Base-by-base conservation (phyloP, 2,888 invertebrate species). In the Oconnorella tubifera region DNA sequence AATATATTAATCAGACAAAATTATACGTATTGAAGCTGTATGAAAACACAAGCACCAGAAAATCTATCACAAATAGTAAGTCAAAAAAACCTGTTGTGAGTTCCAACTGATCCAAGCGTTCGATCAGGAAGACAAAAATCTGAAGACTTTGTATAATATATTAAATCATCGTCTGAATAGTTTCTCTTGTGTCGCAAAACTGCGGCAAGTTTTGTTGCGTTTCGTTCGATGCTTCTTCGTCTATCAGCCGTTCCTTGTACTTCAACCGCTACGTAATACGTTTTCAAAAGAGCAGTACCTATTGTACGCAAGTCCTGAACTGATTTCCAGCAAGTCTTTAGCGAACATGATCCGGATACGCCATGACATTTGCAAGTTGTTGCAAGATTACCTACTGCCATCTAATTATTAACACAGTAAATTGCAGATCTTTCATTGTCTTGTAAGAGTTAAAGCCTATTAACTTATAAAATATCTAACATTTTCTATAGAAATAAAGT, bases 311-410 rank as follows among this genome's bases (percentile, higher is more conserved):
- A 55, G 31, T 67, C 69, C 28, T 94, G 92, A 75, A 95, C 84
- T 28, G 92, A 90, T 78, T 90, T 89, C 96, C 97, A 97, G 83
- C 97, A 97, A n/a, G 96, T 97, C 81, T 91, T 90, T 85, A 96
- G 88, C 3, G 92, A 91, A 80, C 97, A 97, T 64, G 94, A 94
- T 0, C 97, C 97, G 59, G 94, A 95, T 66, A 97, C 93, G n/a
- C 97, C 97, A 83, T 97, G 97, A 78, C 97, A 97, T 83, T 96
- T 96, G 86, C 97, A 97, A 82, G 93, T 92, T 57, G 89, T 83
- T 66, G 77, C 77, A 73, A 85, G 78, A 65, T 6, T n/a, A n/a
- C n/a, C n/a, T n/a, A n/a, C n/a, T n/a, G n/a, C n/a, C n/a, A n/a
- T n/a, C n/a, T n/a, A n/a, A n/a, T n/a, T n/a, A n/a, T n/a, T n/a